phyloP scores from a whole-genome alignment of 37 sponge, comb jelly and placozoan genomes.

The Haliclona indistincta region DNA sequence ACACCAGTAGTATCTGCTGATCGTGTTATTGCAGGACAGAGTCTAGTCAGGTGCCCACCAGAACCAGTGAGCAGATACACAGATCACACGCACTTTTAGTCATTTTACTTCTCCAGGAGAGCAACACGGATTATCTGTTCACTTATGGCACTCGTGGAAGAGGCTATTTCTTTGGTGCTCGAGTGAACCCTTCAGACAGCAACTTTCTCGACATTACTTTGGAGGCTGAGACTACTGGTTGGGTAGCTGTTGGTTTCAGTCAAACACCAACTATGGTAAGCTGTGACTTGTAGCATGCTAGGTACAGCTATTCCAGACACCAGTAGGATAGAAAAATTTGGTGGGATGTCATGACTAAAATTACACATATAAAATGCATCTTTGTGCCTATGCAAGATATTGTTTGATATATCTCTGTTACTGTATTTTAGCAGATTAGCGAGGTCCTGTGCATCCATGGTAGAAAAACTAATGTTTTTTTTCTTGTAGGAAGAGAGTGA shows the following conservation, averaged over 20 bases:
- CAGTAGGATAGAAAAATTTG: too few relatives aligned
- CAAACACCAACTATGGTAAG: not conserved
- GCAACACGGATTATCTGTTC: not conserved
- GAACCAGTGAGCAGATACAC: too few relatives aligned
- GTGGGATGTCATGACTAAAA: too few relatives aligned
- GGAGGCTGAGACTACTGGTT: not conserved
- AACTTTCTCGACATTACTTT: not conserved
- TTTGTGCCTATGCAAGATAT: too few relatives aligned
- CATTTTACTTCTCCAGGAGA: not conserved
- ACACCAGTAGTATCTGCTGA: not conserved
- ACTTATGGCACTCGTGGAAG: not conserved
- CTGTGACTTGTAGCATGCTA: too few relatives aligned
- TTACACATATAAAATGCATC: too few relatives aligned
- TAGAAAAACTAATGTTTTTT: not conserved
- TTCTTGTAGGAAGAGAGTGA: not conserved
- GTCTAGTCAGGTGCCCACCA: not conserved
- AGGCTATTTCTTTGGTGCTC: not conserved
- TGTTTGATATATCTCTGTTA: too few relatives aligned
- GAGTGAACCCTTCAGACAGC: not conserved
- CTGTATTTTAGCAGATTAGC: too few relatives aligned
- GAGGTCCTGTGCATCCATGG: not conserved
- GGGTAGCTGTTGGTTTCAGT: slow-evolving; percentile 2
- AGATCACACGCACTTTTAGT: too few relatives aligned
- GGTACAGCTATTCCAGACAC: too few relatives aligned
- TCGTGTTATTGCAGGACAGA: not conserved